Percentiles rank a stretch among this genome's conserved stretches.
phyloP scores from a whole-genome alignment of 2,113 vertebrate species.

The Saimiri boliviensis region DNA sequence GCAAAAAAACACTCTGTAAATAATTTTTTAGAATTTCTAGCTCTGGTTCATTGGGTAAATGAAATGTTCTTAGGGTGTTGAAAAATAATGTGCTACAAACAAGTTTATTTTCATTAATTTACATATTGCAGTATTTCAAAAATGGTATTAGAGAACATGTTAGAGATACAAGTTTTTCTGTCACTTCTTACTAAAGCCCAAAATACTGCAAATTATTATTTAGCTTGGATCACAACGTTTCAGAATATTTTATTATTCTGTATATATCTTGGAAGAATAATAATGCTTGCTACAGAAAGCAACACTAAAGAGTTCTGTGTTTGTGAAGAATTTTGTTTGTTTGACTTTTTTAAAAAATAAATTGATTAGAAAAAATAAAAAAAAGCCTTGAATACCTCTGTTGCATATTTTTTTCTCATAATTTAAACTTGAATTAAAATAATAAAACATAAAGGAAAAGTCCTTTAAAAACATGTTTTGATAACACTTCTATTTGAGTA shows the following conservation, averaged over 20 bases:
- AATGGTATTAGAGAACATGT: not conserved
- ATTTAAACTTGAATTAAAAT: slow-evolving; percentile 27
- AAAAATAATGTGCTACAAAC: not conserved
- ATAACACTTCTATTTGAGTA: not conserved
- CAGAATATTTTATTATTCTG: slow-evolving; percentile 10
- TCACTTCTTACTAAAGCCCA: not conserved
- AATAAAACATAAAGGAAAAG: not conserved
- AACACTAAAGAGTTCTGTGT: not conserved
- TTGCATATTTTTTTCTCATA: not conserved
- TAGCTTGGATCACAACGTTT: not conserved
- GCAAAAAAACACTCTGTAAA: not conserved
- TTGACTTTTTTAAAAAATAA: slow-evolving; percentile 11
- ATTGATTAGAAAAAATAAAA: not conserved
- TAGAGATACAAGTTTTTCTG: not conserved
- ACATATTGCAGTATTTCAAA: not conserved
- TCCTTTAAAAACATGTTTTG: not conserved
- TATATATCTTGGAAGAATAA: not conserved
- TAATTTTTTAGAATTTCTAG: not conserved
- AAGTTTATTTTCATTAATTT: slow-evolving; percentile 15
- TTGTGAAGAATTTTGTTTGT: not conserved
- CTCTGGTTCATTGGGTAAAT: slow-evolving; percentile 17
- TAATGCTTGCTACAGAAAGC: not conserved
- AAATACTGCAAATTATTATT: not conserved
- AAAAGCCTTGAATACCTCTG: not conserved
- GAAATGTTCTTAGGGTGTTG: not conserved